Evolutionary conservation across 2,797 vertebrate species (phyloP).

Genomic region (Myoxocephalus aenaeus): DNA sequence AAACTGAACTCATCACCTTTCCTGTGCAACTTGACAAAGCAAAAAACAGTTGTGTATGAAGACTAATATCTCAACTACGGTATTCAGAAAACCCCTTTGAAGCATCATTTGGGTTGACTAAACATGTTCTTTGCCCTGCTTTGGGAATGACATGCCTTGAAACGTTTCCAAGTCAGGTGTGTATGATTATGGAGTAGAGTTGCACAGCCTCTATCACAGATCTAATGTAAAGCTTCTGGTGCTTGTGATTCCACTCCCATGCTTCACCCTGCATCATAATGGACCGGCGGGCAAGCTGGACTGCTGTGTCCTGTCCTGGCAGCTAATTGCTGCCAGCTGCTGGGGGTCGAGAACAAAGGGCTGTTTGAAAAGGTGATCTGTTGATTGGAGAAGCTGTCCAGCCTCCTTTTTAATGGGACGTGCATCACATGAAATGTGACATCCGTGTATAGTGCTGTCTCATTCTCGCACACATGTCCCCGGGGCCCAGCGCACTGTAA

Average conservation of each 20-base stretch:
- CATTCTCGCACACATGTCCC: slow-evolving; percentile 49
- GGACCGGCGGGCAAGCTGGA: slow-evolving; percentile 74
- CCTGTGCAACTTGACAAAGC: slow-evolving; percentile 59
- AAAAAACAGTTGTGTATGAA: slow-evolving; percentile 21
- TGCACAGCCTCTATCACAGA: slow-evolving; percentile 41
- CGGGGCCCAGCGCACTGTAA: slow-evolving; percentile 59
- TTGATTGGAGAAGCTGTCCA: slow-evolving; percentile 80
- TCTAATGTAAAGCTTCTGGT: slow-evolving; percentile 61
- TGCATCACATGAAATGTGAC: slow-evolving; percentile 82
- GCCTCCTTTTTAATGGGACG: slow-evolving; percentile 79
- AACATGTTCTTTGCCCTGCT: slow-evolving; percentile 12
- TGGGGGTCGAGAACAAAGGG: slow-evolving; percentile 78
- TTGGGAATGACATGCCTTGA: not conserved
- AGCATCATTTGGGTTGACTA: slow-evolving; percentile 5
- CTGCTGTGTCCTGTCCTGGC: slow-evolving; percentile 78
- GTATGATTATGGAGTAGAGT: slow-evolving; percentile 14
- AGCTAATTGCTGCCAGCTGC: slow-evolving; percentile 87
- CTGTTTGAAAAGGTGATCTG: slow-evolving; percentile 85
- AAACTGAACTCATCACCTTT: slow-evolving; percentile 57
- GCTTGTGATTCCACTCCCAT: slow-evolving; percentile 58
- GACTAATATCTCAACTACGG: not conserved
- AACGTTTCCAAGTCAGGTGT: slow-evolving; percentile 28
- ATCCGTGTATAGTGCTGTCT: slow-evolving; percentile 78
- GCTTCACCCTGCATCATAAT: slow-evolving; percentile 64
- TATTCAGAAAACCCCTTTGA: not conserved